Conservation (phyloP, 2,888 invertebrate genomes). For the Drosophila niveifrons region DNA sequence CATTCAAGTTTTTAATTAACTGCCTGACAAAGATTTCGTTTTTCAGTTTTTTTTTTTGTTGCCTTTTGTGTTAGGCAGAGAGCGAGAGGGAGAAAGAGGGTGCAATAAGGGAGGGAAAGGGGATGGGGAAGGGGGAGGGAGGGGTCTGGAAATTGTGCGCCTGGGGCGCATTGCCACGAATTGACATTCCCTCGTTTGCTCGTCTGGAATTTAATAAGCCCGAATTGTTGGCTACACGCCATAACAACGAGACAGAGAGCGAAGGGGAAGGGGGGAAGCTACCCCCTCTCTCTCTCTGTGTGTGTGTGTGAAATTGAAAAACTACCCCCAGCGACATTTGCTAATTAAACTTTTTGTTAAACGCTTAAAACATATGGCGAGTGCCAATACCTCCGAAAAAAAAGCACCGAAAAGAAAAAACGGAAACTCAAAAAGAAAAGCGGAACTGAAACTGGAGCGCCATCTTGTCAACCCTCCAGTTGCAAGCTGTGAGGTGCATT, state of each 20-base stretch:
- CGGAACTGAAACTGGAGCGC: background rate
- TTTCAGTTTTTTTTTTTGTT: constrained; percentile 38
- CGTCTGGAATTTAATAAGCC: constrained; percentile 58
- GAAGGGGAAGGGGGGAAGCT: background rate
- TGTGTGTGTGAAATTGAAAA: constrained; percentile 32
- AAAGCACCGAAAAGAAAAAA: background rate
- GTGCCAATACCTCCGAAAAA: constrained; percentile 34
- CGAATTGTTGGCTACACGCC: constrained; percentile 45
- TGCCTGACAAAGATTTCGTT: constrained; percentile 75
- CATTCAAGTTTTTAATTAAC: constrained; percentile 72
- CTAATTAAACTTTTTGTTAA: constrained; percentile 67
- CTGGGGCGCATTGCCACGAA: constrained; percentile 60
- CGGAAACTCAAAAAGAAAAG: background rate
- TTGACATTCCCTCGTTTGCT: constrained; percentile 65
- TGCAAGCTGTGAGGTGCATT: too few species aligned
- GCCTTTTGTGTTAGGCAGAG: constrained; percentile 10
- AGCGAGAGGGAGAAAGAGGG: background rate
- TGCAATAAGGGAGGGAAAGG: background rate
- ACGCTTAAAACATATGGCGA: constrained; percentile 54
- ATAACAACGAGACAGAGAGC: constrained; percentile 14
- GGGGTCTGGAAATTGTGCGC: constrained; percentile 42
- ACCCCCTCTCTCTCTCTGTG: background rate
- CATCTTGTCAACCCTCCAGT: background rate
- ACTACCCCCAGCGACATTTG: constrained; percentile 45
- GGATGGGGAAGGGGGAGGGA: background rate